Conservation (phyloP, 2,113 vertebrate species). For the Coregonus clupeaformis region DNA sequence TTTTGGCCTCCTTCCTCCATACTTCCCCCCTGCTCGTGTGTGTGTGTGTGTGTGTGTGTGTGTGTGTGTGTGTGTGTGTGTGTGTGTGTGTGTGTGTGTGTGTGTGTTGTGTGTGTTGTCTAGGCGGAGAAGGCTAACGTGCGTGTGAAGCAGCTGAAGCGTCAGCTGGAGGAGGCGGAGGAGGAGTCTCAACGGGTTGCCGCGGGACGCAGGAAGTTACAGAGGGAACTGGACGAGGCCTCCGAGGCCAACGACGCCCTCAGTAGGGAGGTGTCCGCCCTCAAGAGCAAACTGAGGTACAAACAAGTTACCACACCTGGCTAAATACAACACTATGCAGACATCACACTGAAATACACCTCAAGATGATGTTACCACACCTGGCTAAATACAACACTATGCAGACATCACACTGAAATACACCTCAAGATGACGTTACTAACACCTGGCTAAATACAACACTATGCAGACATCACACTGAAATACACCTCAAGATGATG, state of each 20-base stretch:
- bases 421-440: too few relatives aligned
- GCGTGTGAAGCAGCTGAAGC: conserved; percentile 88
- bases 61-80: too few relatives aligned
- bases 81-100: too few relatives aligned
- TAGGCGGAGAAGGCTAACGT: conserved; percentile 84
- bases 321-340: too few relatives aligned
- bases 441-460: too few relatives aligned
- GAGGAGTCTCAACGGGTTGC: conserved; percentile 90
- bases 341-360: not conserved
- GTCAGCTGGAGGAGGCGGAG: conserved; percentile 92
- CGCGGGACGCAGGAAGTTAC: conserved; percentile 88
- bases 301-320: too few relatives aligned
- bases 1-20: not conserved
- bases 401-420: not conserved
- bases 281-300: conserved; percentile 87
- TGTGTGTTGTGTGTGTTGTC: too few relatives aligned
- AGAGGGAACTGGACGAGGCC: conserved; percentile 91
- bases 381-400: too few relatives aligned
- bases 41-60: too few relatives aligned
- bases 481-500: not conserved
- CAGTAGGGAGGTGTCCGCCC: conserved; percentile 75
- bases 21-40: not conserved
- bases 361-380: too few relatives aligned
- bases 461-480: too few relatives aligned
- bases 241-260: conserved; percentile 83